Evolutionary conservation across 2,113 vertebrate species (phyloP).

Genomic region (Ictalurus furcatus): DNA sequence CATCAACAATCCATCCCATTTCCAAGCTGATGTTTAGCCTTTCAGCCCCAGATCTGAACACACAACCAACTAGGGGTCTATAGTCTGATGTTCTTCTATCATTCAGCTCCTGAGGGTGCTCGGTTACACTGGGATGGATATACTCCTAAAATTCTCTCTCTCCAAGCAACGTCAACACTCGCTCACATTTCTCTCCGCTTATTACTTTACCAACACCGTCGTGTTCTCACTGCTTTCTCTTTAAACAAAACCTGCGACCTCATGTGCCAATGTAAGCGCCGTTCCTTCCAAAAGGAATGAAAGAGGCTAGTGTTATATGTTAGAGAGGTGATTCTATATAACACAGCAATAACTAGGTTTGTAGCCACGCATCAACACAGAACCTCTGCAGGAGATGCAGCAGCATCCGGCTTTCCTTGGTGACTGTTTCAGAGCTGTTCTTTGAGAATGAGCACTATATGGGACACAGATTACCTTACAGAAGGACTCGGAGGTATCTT

Average conservation of each 20-base stretch:
- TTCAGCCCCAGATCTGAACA: not conserved
- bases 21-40: not conserved
- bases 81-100: not conserved
- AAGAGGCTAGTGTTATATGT: not conserved
- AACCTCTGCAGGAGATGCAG: conserved; percentile 12
- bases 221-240: conserved; percentile 22
- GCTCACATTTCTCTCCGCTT: not conserved
- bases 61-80: not conserved
- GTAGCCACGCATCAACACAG: conserved; percentile 1
- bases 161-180: not conserved
- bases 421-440: not conserved
- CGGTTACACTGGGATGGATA: not conserved
- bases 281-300: conserved; percentile 33
- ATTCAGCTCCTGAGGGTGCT: not conserved
- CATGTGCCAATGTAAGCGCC: conserved; percentile 25
- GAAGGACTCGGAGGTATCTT: not conserved
- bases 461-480: not conserved
- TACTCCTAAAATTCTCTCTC: conserved; percentile 24
- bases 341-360: conserved; percentile 16
- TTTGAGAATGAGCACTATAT: conserved; percentile 14
- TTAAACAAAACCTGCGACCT: conserved; percentile 17
- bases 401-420: not conserved
- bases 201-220: not conserved
- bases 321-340: no score
- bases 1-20: not conserved